Evolutionary conservation across 2,113 vertebrate genomes (phyloP).

Genomic region (Hucho hucho): DNA sequence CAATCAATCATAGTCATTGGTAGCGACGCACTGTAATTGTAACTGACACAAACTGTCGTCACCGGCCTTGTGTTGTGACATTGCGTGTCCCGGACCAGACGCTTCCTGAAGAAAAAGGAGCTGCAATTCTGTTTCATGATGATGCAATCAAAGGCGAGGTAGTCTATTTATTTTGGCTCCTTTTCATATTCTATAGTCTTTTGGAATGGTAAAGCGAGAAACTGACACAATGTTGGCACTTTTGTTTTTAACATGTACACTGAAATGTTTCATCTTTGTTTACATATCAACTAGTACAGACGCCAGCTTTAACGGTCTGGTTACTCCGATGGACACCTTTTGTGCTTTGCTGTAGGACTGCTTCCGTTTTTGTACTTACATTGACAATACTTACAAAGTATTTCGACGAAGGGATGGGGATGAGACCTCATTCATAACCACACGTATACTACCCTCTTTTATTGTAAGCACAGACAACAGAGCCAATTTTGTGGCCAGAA

Average conservation of each 20-base stretch:
- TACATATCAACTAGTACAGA: neutral
- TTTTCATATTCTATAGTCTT: slow-evolving; percentile 20
- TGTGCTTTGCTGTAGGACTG: neutral
- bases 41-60: slow-evolving; percentile 55
- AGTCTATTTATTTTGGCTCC: neutral
- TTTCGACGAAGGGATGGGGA: neutral
- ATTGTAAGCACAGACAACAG: slow-evolving; percentile 19
- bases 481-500: neutral
- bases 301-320: neutral
- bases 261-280: neutral
- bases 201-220: slow-evolving; percentile 1
- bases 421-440: no score
- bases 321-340: neutral
- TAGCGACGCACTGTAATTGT: slow-evolving; percentile 45
- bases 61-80: slow-evolving; percentile 61
- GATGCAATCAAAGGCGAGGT: neutral
- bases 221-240: neutral
- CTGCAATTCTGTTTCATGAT: slow-evolving; percentile 50
- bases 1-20: slow-evolving; percentile 64
- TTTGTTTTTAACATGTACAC: neutral
- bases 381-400: slow-evolving; percentile 9
- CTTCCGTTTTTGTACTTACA: neutral
- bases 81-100: slow-evolving; percentile 55
- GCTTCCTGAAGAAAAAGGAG: slow-evolving; percentile 12
- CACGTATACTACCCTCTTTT: no score